Evolutionary conservation across 1,140 invertebrate species (phyloP), one percentile per base, ranked within the genome.

Genomic region (Pseudoatta argentina): DNA sequence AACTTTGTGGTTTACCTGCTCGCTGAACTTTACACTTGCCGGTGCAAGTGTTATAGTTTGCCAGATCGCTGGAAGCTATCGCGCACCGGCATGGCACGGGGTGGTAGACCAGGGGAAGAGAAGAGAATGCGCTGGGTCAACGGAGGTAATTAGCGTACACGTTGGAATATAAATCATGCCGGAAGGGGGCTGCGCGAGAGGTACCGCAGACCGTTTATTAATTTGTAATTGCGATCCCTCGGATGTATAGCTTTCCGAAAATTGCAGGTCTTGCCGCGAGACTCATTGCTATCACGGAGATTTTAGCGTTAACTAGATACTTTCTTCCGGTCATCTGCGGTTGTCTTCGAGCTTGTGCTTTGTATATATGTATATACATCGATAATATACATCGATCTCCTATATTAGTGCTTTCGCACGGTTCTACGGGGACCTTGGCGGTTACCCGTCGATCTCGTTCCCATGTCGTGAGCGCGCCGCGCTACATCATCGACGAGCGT

Each of bases 221-320:
- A 92, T 92, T 92, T 92, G 90, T 91, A 92, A 92, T 92, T 92
- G 89, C 87, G 66, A 89, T 73, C 87, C 55, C 61, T 91, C 73
- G 53, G 39, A 83, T 85, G 85, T 87, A 86, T 90, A 88, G 88
- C 78, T 90, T 90, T 88, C 67, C 78, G 89, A 89, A 92, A 92
- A 92, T 92, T 90, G 91, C 89, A 77, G 91, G 87, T 78, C 88
- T 92, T 21, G 88, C 83, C 73, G 83, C 76, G 48, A 44, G 87
- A 55, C 88, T 88, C 88, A 73, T 90, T 85, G 87, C 88, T 90
- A 86, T 87, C 48, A 86, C 51, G 53, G 87, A 88, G 87, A 91
- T 91, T 44, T 91, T 88, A 91, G 61, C 85, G 57, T 75, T 87
- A 89, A 90, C 90, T 86, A 86, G 91, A 81, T 86, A 88, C 76